A percentile compares a stretch with the other conserved stretches of the same genome.
phyloP scores from a whole-genome alignment of 2,797 vertebrate genomes.

The Enteromius fasciolatus region DNA sequence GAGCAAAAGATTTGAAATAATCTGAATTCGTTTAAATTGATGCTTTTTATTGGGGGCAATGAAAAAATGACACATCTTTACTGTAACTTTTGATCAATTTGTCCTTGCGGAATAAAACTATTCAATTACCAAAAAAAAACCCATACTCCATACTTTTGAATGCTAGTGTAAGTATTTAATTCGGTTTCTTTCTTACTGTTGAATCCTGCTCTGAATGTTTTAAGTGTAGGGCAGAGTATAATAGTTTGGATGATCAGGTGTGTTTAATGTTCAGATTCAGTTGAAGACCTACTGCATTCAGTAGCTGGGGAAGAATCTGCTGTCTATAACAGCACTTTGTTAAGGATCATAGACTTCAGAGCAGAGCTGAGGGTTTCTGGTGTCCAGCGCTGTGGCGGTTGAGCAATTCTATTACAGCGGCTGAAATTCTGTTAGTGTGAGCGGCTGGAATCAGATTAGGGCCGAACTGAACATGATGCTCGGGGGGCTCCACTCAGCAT shows the following conservation, averaged over 20 bases:
- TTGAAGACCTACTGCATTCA: neutral
- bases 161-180: neutral
- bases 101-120: neutral
- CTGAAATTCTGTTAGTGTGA: constrained; percentile 77
- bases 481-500: constrained; percentile 77
- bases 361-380: constrained; percentile 58
- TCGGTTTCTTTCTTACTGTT: neutral
- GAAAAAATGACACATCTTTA: neutral
- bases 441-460: constrained; percentile 82
- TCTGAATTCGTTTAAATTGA: neutral
- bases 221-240: neutral
- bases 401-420: constrained; percentile 80
- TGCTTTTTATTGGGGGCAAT: neutral
- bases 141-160: neutral
- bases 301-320: neutral
- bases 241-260: neutral
- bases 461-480: constrained; percentile 78
- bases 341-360: neutral
- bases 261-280: neutral
- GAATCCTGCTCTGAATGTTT: too few species aligned
- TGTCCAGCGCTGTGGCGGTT: constrained; percentile 73
- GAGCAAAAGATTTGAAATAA: too few species aligned
- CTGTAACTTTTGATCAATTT: neutral
- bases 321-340: constrained; percentile 1
- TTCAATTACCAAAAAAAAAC: neutral